These are phyloP conservation scores for Noctua fimbriata DNA, from an alignment of 2,888 invertebrate genomes.

Conservation along the genomic window DNA sequence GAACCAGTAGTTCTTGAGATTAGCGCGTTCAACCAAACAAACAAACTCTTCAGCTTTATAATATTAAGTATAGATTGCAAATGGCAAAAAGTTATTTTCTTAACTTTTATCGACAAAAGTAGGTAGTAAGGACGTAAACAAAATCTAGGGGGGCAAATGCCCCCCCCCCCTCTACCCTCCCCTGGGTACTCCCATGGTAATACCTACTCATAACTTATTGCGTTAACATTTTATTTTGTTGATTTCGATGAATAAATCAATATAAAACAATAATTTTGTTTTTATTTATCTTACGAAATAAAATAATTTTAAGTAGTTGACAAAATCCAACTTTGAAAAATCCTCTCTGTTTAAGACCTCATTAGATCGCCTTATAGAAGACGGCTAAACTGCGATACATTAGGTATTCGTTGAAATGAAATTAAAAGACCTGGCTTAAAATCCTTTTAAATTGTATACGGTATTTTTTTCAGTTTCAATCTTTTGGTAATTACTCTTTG, in stretches of 20 bases:
- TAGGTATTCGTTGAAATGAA: neutral
- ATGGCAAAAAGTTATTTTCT: no score
- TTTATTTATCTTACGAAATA: neutral
- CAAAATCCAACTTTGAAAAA: neutral
- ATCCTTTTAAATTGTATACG: neutral
- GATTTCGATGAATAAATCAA: conserved; percentile 49
- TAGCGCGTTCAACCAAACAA: no score
- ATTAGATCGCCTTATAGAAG: neutral
- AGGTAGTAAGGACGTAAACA: no score
- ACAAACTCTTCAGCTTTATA: no score
- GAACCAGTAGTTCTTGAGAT: no score
- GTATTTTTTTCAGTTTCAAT: neutral
- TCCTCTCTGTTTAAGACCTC: neutral
- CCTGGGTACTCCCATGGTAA: neutral
- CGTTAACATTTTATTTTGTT: conserved; percentile 52
- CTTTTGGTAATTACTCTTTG: neutral
- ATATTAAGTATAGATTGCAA: no score
- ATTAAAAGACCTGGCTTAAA: neutral
- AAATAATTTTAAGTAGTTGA: neutral
- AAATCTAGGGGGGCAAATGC: no score
- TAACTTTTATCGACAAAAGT: no score
- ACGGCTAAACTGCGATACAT: neutral
- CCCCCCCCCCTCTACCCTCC: no score
- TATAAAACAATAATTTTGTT: neutral
- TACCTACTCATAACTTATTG: conserved; percentile 53